Percentiles rank a stretch among this genome's conserved stretches.
Evolutionary conservation across 2,888 invertebrate species (phyloP).

Genomic region (Iselma pallidipennis): DNA sequence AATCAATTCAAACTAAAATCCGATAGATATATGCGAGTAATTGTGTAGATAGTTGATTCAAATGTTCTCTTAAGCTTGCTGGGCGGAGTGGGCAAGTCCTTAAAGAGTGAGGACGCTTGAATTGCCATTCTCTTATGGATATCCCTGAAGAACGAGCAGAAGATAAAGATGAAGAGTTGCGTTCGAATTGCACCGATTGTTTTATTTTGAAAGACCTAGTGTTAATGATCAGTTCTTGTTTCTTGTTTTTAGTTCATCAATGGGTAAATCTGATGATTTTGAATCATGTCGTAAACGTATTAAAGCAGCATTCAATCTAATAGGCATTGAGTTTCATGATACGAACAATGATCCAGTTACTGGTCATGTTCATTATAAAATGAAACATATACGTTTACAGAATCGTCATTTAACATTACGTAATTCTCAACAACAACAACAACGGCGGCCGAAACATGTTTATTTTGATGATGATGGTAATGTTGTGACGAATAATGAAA

Average conservation of each 20-base stretch:
- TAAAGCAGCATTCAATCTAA: conserved; percentile 66
- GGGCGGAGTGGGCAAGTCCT: too few relatives aligned
- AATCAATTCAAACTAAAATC: too few relatives aligned
- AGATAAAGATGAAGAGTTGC: too few relatives aligned
- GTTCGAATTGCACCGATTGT: too few relatives aligned
- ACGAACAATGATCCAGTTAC: conserved; percentile 49
- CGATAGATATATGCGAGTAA: too few relatives aligned
- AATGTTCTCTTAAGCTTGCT: too few relatives aligned
- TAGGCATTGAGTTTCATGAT: conserved; percentile 61
- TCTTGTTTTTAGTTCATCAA: conserved; percentile 12
- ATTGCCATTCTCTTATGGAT: too few relatives aligned
- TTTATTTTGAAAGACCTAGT: too few relatives aligned
- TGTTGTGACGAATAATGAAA: conserved; percentile 53
- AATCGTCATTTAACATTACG: conserved; percentile 61
- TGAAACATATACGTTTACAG: conserved; percentile 63
- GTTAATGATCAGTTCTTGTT: too few relatives aligned
- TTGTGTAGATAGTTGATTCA: too few relatives aligned
- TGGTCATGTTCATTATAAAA: conserved; percentile 68
- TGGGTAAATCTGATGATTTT: conserved; percentile 26
- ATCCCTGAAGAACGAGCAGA: too few relatives aligned
- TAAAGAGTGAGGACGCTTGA: too few relatives aligned
- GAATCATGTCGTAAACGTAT: conserved; percentile 56
- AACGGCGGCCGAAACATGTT: conserved; percentile 61
- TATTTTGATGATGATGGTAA: conserved; percentile 72
- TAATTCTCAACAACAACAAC: conserved; percentile 42